phyloP scores from a whole-genome alignment of 2,888 invertebrate species.

The Catonia carolina region DNA sequence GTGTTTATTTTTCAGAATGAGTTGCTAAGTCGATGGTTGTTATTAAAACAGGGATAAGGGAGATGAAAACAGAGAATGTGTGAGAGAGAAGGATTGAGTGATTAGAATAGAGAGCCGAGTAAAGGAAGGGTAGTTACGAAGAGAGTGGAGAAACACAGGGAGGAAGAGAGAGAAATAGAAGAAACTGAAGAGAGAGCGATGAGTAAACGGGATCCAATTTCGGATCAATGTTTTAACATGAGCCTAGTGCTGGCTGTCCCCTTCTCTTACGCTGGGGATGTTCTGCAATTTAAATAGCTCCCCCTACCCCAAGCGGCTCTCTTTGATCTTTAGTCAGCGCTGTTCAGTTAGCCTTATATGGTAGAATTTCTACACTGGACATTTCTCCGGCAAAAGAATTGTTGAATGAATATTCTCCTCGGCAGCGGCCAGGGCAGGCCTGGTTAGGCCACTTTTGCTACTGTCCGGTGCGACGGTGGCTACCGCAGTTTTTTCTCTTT shows the following conservation, averaged over 20 bases:
- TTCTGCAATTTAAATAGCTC: constrained; percentile 35
- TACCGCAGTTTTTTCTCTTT: too few relatives aligned
- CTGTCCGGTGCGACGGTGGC: too few relatives aligned
- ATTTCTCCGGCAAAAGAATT: constrained; percentile 12
- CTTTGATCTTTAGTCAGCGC: constrained; percentile 14
- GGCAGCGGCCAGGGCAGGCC: neutral
- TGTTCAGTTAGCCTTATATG: constrained; percentile 13
- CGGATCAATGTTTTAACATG: constrained; percentile 39
- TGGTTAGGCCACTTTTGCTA: too few relatives aligned
- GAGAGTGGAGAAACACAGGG: neutral
- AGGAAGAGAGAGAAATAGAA: neutral
- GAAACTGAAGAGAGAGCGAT: constrained; percentile 13
- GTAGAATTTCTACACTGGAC: neutral
- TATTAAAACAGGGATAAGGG: constrained; percentile 7
- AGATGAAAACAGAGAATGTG: neutral
- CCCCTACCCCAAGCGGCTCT: constrained; percentile 16
- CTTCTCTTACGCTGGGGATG: constrained; percentile 26
- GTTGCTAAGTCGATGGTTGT: constrained; percentile 11
- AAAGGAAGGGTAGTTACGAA: neutral
- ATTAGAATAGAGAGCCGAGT: neutral
- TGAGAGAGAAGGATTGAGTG: neutral
- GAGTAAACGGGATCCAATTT: constrained; percentile 35
- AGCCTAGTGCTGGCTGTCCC: constrained; percentile 26
- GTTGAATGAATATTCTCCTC: constrained; percentile 9
- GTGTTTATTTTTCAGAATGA: constrained; percentile 15